Conservation (phyloP, 1,140 invertebrate genomes). For the Drosophila nasuta region DNA sequence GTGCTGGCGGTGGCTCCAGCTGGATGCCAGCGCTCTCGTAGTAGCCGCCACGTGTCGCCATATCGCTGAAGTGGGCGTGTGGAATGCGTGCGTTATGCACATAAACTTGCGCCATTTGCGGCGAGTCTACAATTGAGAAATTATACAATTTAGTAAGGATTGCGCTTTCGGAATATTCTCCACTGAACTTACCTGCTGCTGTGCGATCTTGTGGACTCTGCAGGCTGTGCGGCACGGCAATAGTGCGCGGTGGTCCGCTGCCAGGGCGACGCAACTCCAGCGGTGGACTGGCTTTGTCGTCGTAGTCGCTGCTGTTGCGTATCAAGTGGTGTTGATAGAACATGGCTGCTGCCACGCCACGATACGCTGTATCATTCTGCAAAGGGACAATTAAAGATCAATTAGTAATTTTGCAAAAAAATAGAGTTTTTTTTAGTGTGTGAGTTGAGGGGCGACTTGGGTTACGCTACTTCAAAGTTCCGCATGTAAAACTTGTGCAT, state of each 20-base stretch:
- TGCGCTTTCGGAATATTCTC: too few species aligned
- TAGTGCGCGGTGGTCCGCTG: conserved; percentile 71
- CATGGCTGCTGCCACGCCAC: conserved; percentile 83
- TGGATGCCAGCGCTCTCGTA: conserved; percentile 63
- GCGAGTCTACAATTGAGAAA: conserved; percentile 86
- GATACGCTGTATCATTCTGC: conserved; percentile 88
- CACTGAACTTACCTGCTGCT: conserved; percentile 88
- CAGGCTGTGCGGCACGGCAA: conserved; percentile 86
- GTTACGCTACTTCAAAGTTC: conserved; percentile 77
- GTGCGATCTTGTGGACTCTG: conserved; percentile 91
- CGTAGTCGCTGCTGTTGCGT: conserved; percentile 83
- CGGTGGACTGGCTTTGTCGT: conserved; percentile 87
- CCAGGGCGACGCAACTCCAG: conserved; percentile 89
- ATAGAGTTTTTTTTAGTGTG: not conserved
- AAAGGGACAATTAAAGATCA: conserved; percentile 2
- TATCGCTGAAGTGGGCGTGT: conserved; percentile 80
- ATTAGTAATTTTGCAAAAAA: not conserved
- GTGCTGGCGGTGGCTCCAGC: conserved; percentile 88
- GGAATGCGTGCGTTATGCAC: conserved; percentile 86
- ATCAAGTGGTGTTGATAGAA: conserved; percentile 90
- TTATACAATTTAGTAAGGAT: not conserved
- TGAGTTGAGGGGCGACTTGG: conserved; percentile 37
- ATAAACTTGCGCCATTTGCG: conserved; percentile 90
- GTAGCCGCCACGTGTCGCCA: conserved; percentile 74
- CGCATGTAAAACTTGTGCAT: conserved; percentile 82